phyloP scores from a whole-genome alignment of 2,888 invertebrate genomes.

The Melanostoma scalare region DNA sequence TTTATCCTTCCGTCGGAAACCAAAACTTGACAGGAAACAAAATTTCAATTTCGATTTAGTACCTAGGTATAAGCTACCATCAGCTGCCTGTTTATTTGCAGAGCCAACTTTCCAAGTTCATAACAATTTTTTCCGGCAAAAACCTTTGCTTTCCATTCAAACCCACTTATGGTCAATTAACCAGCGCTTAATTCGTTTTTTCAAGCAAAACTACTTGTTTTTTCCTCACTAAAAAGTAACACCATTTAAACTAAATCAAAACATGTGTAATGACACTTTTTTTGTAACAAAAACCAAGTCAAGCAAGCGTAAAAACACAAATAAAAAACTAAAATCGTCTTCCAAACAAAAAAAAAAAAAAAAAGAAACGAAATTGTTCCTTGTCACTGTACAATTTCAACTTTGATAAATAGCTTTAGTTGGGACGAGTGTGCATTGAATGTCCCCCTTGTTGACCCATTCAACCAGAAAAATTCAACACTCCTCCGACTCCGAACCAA shows the following conservation, averaged over 20 bases:
- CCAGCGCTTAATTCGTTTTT: no score
- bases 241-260: slow-evolving; percentile 1
- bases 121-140: no score
- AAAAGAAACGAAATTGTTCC: slow-evolving; percentile 2
- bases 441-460: slow-evolving; percentile 44
- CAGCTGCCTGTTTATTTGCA: no score
- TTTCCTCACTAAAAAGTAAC: neutral
- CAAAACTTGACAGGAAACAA: no score
- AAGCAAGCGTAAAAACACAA: neutral
- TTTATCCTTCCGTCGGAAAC: no score
- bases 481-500: neutral
- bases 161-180: no score
- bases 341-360: neutral
- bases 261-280: slow-evolving; percentile 28
- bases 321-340: slow-evolving; percentile 5
- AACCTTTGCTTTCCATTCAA: no score
- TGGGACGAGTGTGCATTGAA: slow-evolving; percentile 17
- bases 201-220: no score
- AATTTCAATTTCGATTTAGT: no score
- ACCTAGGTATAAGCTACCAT: no score
- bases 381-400: slow-evolving; percentile 30
- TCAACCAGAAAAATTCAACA: slow-evolving; percentile 52
- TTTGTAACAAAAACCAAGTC: slow-evolving; percentile 10
- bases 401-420: slow-evolving; percentile 37
- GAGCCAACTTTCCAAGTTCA: no score